Evolutionary conservation across 37 sponge, comb jelly and placozoan species (phyloP).

Genomic region (Oopsacas minuta): DNA sequence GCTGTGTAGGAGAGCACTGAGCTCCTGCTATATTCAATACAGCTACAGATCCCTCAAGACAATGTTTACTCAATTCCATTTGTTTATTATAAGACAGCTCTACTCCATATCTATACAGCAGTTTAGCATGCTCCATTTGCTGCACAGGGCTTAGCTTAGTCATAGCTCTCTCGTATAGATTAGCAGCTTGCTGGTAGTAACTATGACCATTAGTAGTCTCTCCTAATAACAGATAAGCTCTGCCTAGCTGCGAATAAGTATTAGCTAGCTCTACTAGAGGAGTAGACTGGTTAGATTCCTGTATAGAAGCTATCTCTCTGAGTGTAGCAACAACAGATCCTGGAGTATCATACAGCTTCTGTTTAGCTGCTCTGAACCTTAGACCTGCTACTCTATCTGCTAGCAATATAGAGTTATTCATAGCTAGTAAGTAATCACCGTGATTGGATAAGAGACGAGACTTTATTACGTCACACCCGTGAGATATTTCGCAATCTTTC

Average conservation of each 20-base stretch:
- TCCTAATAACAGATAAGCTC: background rate
- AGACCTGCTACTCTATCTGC: background rate
- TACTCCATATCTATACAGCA: background rate
- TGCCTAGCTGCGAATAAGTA: background rate
- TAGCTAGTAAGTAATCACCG: background rate
- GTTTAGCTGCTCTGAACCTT: background rate
- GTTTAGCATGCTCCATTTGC: background rate
- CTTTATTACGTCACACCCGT: background rate
- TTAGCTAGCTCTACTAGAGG: conserved; percentile 3
- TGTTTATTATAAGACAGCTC: background rate
- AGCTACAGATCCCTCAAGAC: background rate
- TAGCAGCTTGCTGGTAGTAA: background rate
- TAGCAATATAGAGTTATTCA: background rate
- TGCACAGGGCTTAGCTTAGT: background rate
- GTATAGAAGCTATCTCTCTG: background rate
- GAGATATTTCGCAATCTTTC: background rate
- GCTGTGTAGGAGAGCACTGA: background rate
- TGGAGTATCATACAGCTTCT: background rate
- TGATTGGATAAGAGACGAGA: background rate
- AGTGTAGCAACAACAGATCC: background rate
- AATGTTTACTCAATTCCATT: background rate
- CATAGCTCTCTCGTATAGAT: background rate
- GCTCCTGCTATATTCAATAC: background rate
- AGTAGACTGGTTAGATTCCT: background rate
- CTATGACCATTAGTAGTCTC: background rate